Evolutionary conservation across 2,888 invertebrate species (phyloP).

Genomic region (Drosophila dives): DNA sequence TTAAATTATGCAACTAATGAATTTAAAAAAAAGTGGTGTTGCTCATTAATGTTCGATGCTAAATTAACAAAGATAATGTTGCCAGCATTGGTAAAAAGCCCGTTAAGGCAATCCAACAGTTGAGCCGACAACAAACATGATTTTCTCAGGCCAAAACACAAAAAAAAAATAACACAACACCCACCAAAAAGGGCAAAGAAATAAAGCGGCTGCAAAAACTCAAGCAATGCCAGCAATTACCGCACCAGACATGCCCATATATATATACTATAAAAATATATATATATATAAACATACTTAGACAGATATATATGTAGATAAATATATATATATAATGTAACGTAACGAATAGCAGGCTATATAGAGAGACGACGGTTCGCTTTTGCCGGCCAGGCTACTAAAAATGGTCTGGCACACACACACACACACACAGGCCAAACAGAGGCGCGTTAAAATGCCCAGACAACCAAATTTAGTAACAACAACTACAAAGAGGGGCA

Average conservation of each 20-base stretch:
- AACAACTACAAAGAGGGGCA: slow-evolving; percentile 47
- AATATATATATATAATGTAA: slow-evolving; percentile 26
- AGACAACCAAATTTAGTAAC: slow-evolving; percentile 80
- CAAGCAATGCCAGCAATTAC: slow-evolving; percentile 64
- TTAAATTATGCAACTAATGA: background rate
- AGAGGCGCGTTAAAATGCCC: slow-evolving; percentile 67
- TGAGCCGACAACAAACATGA: slow-evolving; percentile 20
- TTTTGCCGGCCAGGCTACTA: slow-evolving; percentile 67
- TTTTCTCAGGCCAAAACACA: slow-evolving; percentile 56
- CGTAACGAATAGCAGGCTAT: slow-evolving; percentile 43
- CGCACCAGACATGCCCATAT: slow-evolving; percentile 67
- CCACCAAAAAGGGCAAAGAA: slow-evolving; percentile 73
- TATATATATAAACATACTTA: slow-evolving; percentile 21
- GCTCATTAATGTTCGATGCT: slow-evolving; percentile 13
- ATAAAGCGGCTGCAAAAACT: slow-evolving; percentile 51
- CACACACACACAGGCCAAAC: slow-evolving; percentile 11
- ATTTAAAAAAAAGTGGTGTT: background rate
- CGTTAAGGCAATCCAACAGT: slow-evolving; percentile 5
- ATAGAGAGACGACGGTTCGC: slow-evolving; percentile 48
- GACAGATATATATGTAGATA: slow-evolving; percentile 12
- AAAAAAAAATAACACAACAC: slow-evolving; percentile 41
- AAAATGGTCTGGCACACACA: slow-evolving; percentile 72
- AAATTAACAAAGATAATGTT: background rate
- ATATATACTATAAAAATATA: slow-evolving; percentile 18
- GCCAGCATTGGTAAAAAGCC: slow-evolving; percentile 3